Evolutionary conservation across 2,113 vertebrate species (phyloP), one percentile per base, ranked within the genome.

Genomic region (Naja naja): DNA sequence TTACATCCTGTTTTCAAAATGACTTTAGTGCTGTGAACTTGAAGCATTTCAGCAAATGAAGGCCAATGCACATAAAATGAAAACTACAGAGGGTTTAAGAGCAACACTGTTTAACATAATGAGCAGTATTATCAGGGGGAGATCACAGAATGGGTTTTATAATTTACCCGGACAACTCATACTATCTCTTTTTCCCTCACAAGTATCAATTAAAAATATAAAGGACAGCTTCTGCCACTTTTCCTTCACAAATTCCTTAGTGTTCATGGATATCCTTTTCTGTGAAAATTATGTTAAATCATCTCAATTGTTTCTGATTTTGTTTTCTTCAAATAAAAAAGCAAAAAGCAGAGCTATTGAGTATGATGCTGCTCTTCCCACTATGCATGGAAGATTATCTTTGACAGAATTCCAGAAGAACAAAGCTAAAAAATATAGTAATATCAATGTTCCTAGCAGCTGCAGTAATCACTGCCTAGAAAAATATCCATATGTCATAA

Each of bases 11-110:
- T 97, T 97, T 97, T 96, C 97, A 96, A 97, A 98, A 98, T 92
- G 95, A 98, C 97, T 97, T 94, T 94, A 97, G 96, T 88, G 22
- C 96, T 7, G 94, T 97, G 98, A 98, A 98, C 98, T 98, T 92
- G 91, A 97, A 96, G 96, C 98, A 98, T 98, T 98, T 96, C 96
- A 89, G 97, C 97, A 98, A 98, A 98, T 98, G 98, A 97, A 98
- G 98, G 98, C 97, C 98, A 98, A 95, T 88, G 94, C 96, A 96
- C 97, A 97, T 98, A 98, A 97, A 97, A 96, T 30, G 93, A 94
- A 96, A 97, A 96, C 96, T 96, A 97, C 93, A 81, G 97, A 85
- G 92, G 53, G 97, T 97, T 96, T 96, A 94, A 96, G 96, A 97
- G 96, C 97, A 52, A 88, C 92, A 91, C 97, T 97, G 97, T 97